phyloP scores from a whole-genome alignment of 2,797 vertebrate genomes.

The Rhinoraja longicauda region DNA sequence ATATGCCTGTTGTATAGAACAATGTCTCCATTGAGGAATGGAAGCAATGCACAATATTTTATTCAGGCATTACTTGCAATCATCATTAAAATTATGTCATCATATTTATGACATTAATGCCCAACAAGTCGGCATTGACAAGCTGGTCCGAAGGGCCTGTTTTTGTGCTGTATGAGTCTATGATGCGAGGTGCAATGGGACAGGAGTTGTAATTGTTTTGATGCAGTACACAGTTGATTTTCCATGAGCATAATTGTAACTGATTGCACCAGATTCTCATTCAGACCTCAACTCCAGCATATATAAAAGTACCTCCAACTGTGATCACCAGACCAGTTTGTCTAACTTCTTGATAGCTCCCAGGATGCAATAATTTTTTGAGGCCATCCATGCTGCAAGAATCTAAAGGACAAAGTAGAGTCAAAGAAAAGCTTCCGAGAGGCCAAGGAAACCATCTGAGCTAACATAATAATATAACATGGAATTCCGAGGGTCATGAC shows the following conservation, averaged over 20 bases:
- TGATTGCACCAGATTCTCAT: not conserved
- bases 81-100: not conserved
- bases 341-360: not conserved
- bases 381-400: not conserved
- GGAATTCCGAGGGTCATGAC: not conserved
- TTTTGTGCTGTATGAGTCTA: no score
- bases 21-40: not conserved
- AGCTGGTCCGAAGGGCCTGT: no score
- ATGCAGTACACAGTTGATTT: not conserved
- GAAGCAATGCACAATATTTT: not conserved
- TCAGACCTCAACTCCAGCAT: not conserved
- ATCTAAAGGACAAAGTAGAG: not conserved
- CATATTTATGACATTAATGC: not conserved
- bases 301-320: not conserved
- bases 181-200: not conserved
- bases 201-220: not conserved
- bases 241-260: not conserved
- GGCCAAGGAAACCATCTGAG: not conserved
- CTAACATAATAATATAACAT: not conserved
- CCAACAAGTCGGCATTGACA: no score
- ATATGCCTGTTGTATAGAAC: not conserved
- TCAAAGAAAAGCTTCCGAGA: not conserved
- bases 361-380: no score
- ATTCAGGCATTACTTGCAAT: not conserved
- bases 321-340: not conserved